Evolutionary conservation across 1,140 invertebrate genomes (phyloP).

Genomic region (Mesaphorura yosii): DNA sequence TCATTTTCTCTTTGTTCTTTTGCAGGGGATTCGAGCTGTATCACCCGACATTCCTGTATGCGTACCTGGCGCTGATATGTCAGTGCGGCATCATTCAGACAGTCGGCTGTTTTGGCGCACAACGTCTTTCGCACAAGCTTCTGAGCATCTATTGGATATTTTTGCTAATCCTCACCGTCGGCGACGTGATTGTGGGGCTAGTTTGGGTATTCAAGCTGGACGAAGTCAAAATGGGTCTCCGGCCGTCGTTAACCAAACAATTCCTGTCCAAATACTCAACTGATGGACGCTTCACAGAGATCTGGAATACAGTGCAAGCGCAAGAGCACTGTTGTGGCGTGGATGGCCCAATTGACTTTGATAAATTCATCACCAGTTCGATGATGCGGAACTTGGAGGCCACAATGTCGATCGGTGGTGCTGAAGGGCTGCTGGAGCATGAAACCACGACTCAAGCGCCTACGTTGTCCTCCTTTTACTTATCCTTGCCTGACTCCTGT

Average conservation of each 20-base stretch:
- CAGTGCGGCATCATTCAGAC: conserved; percentile 39
- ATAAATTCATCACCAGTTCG: conserved; percentile 14
- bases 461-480: background rate
- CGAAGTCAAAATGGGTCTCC: conserved; percentile 51
- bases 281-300: conserved; percentile 20
- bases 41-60: conserved; percentile 71
- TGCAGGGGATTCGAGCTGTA: conserved; percentile 40
- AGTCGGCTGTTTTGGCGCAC: conserved; percentile 28
- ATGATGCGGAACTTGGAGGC: background rate
- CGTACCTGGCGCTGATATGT: conserved; percentile 63
- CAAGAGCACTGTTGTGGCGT: conserved; percentile 58
- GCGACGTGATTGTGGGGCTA: conserved; percentile 67
- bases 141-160: conserved; percentile 76
- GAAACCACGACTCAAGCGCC: no score
- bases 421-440: no score
- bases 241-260: conserved; percentile 46
- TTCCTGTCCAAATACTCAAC: conserved; percentile 25
- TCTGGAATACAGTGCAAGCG: conserved; percentile 23
- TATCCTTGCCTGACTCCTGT: conserved; percentile 24
- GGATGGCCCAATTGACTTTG: conserved; percentile 53
- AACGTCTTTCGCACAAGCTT: conserved; percentile 36
- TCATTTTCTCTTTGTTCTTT: conserved; percentile 13
- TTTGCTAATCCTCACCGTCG: conserved; percentile 61
- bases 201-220: conserved; percentile 75
- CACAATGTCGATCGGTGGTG: background rate